Conservation (phyloP, 2,888 invertebrate species). For the Cheilosia scutellata region DNA sequence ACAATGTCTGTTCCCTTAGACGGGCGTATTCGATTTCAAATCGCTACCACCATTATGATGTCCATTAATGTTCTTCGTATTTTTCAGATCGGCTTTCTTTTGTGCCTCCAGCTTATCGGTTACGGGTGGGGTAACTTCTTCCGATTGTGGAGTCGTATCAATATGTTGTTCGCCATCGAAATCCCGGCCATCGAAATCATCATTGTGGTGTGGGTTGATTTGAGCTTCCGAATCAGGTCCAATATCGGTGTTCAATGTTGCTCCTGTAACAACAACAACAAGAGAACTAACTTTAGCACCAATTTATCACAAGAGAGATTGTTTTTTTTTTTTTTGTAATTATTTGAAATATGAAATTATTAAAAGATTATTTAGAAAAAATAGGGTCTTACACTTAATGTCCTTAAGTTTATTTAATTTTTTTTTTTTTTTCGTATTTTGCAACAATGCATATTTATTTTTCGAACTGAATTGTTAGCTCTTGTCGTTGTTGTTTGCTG, state of each 20-base stretch:
- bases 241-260: constrained; percentile 86
- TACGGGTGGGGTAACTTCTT: constrained; percentile 83
- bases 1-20: constrained; percentile 77
- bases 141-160: constrained; percentile 83
- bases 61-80: constrained; percentile 80
- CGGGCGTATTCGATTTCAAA: constrained; percentile 83
- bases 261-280: constrained; percentile 88
- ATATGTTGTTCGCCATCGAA: constrained; percentile 83
- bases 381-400: constrained; percentile 29
- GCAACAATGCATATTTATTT: constrained; percentile 62
- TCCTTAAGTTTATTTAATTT: constrained; percentile 12
- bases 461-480: constrained; percentile 78
- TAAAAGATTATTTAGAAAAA: constrained; percentile 6
- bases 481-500: constrained; percentile 80
- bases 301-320: constrained; percentile 33
- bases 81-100: constrained; percentile 83
- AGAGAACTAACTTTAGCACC: constrained; percentile 84
- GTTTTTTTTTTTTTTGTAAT: constrained; percentile 11
- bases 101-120: constrained; percentile 83
- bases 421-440: constrained; percentile 22
- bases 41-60: constrained; percentile 80
- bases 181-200: constrained; percentile 85
- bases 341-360: constrained; percentile 9
- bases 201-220: constrained; percentile 86
- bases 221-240: constrained; percentile 87